These are phyloP conservation scores for Pseudomyrmex concolor DNA, from an alignment of 1,140 invertebrate genomes.

Conservation along the genomic window DNA sequence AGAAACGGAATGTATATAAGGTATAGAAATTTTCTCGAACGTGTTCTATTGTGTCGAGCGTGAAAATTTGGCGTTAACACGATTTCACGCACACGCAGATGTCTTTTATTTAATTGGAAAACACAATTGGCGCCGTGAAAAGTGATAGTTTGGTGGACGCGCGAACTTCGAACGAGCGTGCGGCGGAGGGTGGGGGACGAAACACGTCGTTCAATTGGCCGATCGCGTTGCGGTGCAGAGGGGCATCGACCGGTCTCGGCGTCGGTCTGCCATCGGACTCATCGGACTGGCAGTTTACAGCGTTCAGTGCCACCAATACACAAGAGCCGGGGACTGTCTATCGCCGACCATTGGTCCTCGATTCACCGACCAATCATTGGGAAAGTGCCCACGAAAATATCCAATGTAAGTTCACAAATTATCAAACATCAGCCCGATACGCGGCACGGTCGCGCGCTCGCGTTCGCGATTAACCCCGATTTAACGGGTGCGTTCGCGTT, in stretches of 20 bases:
- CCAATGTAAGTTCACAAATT: conserved; percentile 93
- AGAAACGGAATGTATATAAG: too few species aligned
- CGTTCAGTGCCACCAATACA: conserved; percentile 87
- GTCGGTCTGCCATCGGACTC: conserved; percentile 84
- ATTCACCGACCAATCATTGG: conserved; percentile 89
- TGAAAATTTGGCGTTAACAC: too few species aligned
- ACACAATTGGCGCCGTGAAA: too few species aligned
- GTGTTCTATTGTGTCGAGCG: too few species aligned
- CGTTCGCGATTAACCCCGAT: conserved; percentile 69
- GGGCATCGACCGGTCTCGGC: conserved; percentile 79
- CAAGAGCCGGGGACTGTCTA: conserved; percentile 85
- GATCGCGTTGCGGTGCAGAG: conserved; percentile 65
- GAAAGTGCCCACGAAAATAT: conserved; percentile 89
- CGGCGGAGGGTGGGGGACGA: conserved; percentile 59
- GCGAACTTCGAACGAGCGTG: conserved; percentile 63
- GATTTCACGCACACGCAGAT: too few species aligned
- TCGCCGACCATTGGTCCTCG: conserved; percentile 89
- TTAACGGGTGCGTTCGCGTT: conserved; percentile 54
- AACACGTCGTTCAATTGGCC: conserved; percentile 70
- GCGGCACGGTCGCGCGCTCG: conserved; percentile 69
- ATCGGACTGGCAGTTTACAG: conserved; percentile 86
- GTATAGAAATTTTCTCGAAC: too few species aligned
- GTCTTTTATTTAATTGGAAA: too few species aligned
- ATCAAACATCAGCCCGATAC: conserved; percentile 85
- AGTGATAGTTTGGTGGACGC: background rate